Evolutionary conservation across 2,888 invertebrate species (phyloP).

Genomic region (Lasioglossum malachurum): DNA sequence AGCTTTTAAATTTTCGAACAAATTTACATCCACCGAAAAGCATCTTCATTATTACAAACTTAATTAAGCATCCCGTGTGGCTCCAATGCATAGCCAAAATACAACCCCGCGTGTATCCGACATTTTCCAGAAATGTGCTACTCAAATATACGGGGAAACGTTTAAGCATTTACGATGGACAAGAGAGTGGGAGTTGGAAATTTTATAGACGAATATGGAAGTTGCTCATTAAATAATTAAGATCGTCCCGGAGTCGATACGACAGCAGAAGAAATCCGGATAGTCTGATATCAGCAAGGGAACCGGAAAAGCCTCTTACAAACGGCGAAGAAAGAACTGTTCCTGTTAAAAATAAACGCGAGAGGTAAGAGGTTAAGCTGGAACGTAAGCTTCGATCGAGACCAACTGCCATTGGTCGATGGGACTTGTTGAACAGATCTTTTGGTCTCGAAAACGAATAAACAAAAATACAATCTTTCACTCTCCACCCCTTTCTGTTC

Average conservation of each 20-base stretch:
- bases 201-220: not conserved
- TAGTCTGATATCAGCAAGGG: slow-evolving; percentile 33
- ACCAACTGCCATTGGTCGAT: slow-evolving; percentile 20
- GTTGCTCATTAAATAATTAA: slow-evolving; percentile 37
- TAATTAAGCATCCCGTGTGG: not conserved
- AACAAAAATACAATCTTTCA: not conserved
- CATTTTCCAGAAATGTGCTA: not conserved
- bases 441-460: not conserved
- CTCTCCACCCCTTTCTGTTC: not conserved
- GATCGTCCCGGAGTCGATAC: not conserved
- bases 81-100: not conserved
- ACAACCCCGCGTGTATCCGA: not conserved
- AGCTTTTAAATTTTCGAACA: not conserved
- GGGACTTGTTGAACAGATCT: slow-evolving; percentile 46
- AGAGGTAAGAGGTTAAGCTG: slow-evolving; percentile 57
- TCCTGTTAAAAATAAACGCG: slow-evolving; percentile 68
- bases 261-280: slow-evolving; percentile 15
- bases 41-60: not conserved
- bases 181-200: not conserved
- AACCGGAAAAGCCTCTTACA: slow-evolving; percentile 54
- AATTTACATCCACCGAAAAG: not conserved
- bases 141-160: not conserved
- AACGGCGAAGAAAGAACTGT: slow-evolving; percentile 50
- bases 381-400: slow-evolving; percentile 36
- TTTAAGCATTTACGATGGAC: not conserved